Evolutionary conservation across 2,888 invertebrate genomes (phyloP).

Genomic region (Agrochola lota): DNA sequence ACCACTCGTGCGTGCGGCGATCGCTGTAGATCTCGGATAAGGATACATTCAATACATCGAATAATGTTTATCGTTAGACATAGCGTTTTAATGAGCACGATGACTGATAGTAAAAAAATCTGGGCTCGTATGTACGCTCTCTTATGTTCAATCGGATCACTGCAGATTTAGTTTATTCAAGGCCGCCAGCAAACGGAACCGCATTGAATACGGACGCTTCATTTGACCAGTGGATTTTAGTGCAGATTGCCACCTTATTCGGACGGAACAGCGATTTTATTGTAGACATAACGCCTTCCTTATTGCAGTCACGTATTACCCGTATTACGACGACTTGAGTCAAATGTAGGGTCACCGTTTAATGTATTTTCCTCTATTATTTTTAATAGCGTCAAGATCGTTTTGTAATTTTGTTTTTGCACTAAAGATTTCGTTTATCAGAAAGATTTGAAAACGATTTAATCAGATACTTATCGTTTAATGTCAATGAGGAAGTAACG

Average conservation of each 20-base stretch:
- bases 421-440: constrained; percentile 34
- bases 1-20: constrained; percentile 74
- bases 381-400: constrained; percentile 40
- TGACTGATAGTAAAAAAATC: constrained; percentile 62
- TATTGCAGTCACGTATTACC: constrained; percentile 71
- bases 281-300: constrained; percentile 68
- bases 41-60: constrained; percentile 72
- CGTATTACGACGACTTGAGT: constrained; percentile 64
- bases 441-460: constrained; percentile 44
- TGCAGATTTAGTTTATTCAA: constrained; percentile 61
- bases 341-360: constrained; percentile 67
- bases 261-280: constrained; percentile 66
- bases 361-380: constrained; percentile 62
- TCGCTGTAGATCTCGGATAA: constrained; percentile 76
- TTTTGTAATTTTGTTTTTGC: constrained; percentile 48
- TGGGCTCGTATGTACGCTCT: constrained; percentile 46
- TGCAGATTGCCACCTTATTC: constrained; percentile 66
- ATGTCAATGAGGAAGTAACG: constrained; percentile 37
- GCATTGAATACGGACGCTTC: constrained; percentile 64
- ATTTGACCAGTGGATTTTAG: constrained; percentile 71
- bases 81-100: constrained; percentile 62
- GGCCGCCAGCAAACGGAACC: constrained; percentile 65
- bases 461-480: constrained; percentile 30
- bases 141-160: constrained; percentile 58
- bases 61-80: constrained; percentile 72